These are phyloP conservation scores for Gortyna flavago DNA, from an alignment of 2,888 invertebrate genomes.

Conservation along the genomic window DNA sequence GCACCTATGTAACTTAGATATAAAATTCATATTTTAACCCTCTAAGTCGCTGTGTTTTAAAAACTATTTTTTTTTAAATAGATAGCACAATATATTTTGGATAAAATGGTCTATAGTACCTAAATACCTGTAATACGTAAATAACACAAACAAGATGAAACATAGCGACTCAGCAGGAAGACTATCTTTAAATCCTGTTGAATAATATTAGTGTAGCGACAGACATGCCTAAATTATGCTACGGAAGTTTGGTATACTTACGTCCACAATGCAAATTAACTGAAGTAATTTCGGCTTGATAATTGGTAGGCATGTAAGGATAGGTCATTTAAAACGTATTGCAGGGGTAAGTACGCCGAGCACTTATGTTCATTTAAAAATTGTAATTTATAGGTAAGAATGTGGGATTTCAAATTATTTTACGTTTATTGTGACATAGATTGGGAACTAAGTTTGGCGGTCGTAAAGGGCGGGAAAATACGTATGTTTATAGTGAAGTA, in stretches of 20 bases:
- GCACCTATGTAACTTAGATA: slow-evolving; percentile 46
- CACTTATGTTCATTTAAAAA: background rate
- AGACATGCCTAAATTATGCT: background rate
- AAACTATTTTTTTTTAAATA: too few relatives aligned
- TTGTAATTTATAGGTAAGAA: background rate
- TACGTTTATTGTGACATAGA: slow-evolving; percentile 18
- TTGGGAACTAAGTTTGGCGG: background rate
- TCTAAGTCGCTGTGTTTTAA: background rate
- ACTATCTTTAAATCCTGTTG: background rate
- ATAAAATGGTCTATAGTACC: background rate
- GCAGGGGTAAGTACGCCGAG: background rate
- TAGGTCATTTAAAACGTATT: background rate
- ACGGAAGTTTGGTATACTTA: background rate
- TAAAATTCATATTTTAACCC: background rate
- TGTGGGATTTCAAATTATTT: slow-evolving; percentile 1
- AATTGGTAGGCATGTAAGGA: background rate
- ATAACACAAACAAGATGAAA: background rate
- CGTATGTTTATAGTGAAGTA: too few relatives aligned
- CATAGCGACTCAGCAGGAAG: background rate
- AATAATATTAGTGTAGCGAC: background rate
- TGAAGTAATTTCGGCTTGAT: background rate
- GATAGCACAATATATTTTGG: background rate
- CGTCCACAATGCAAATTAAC: background rate
- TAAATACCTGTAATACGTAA: background rate
- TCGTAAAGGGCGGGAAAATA: background rate